Conservation (phyloP, 1,140 invertebrate genomes). For the Mya arenaria region DNA sequence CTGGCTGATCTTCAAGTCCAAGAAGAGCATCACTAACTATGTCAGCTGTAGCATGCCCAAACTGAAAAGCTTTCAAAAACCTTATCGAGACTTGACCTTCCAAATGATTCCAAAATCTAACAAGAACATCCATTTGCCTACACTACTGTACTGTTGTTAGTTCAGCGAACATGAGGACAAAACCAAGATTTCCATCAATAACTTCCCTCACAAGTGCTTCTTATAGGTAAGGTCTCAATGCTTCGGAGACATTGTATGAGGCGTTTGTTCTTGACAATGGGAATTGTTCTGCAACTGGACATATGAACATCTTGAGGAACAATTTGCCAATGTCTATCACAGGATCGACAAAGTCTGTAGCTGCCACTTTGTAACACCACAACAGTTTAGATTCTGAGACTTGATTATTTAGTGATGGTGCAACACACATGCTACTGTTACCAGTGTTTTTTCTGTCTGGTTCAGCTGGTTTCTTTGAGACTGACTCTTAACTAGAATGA, state of each 20-base stretch:
- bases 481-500: conserved; percentile 27
- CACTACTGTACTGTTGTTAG: conserved; percentile 9
- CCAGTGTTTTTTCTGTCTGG: no score
- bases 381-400: conserved; percentile 23
- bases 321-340: no score
- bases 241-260: not conserved
- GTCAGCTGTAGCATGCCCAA: conserved; percentile 43
- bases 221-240: not conserved
- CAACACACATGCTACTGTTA: no score
- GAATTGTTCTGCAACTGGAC: conserved; percentile 53
- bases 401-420: conserved; percentile 35
- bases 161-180: conserved; percentile 34
- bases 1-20: not conserved
- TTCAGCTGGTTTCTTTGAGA: no score
- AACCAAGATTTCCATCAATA: conserved; percentile 18
- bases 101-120: conserved; percentile 29
- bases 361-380: conserved; percentile 38
- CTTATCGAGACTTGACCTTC: conserved; percentile 2
- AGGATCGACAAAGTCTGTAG: conserved; percentile 39
- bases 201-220: conserved; percentile 12
- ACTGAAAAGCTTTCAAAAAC: conserved; percentile 38
- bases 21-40: conserved; percentile 21
- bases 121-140: conserved; percentile 20
- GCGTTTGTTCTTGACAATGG: not conserved
- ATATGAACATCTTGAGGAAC: not conserved